Evolutionary conservation across 2,113 vertebrate species (phyloP).

Genomic region (Petrocephalus zakoni): DNA sequence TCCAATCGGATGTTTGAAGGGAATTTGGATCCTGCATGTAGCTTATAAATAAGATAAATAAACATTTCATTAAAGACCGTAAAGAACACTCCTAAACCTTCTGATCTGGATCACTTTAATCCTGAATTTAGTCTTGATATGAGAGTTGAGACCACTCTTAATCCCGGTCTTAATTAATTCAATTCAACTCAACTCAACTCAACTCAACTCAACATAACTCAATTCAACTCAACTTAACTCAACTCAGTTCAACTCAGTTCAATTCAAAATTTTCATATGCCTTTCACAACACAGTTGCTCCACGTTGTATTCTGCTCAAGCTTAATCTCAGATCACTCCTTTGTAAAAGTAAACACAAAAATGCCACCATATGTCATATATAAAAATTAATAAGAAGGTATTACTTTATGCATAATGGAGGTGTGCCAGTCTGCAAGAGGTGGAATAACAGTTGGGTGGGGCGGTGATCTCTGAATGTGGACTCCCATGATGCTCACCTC

Average conservation of each 20-base stretch:
- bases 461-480: neutral
- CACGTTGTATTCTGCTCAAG: neutral
- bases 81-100: neutral
- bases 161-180: neutral
- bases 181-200: neutral
- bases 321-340: neutral
- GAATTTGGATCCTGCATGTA: constrained; percentile 28
- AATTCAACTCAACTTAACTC: neutral
- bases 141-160: neutral
- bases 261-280: neutral
- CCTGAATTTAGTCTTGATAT: neutral
- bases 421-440: neutral
- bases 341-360: neutral
- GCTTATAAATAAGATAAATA: neutral
- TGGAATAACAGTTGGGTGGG: neutral
- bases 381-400: neutral
- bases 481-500: constrained; percentile 29
- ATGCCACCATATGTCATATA: neutral
- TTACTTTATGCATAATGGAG: neutral
- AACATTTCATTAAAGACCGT: neutral
- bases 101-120: neutral
- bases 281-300: neutral
- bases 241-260: neutral
- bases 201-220: neutral
- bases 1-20: constrained; percentile 55